phyloP scores from a whole-genome alignment of 2,113 vertebrate species.

The Actenoides lindsayi region DNA sequence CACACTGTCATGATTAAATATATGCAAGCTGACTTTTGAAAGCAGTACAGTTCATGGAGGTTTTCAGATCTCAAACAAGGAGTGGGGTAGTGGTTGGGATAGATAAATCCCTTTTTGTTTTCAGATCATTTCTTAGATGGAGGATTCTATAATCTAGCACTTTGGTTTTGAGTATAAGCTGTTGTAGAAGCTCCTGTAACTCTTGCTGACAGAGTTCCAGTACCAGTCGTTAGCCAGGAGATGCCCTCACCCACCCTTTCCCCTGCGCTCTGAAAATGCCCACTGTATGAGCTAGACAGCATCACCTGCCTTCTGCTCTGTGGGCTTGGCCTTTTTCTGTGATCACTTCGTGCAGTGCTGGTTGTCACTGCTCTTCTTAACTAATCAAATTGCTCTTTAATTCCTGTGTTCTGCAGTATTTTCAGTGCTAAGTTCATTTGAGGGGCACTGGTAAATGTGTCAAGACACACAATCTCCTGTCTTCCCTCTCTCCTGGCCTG shows the following conservation, averaged over 20 bases:
- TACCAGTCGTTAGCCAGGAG: not conserved
- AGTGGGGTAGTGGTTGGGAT: not conserved
- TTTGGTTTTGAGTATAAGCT: not conserved
- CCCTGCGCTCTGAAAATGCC: not conserved
- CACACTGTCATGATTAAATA: not conserved
- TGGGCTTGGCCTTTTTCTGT: not conserved
- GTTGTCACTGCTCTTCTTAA: not conserved
- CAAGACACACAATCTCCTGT: not conserved
- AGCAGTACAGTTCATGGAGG: not conserved
- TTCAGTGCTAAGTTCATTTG: not conserved
- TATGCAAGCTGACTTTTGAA: not conserved
- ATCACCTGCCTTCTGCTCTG: not conserved
- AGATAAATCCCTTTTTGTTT: not conserved
- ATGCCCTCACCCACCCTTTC: not conserved
- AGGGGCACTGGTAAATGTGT: not conserved
- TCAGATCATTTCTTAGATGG: not conserved
- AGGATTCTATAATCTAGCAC: not conserved
- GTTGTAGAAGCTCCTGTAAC: not conserved
- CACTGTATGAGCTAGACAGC: not conserved
- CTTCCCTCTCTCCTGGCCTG: not conserved
- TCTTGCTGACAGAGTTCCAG: not conserved
- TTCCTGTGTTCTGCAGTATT: not conserved
- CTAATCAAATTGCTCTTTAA: not conserved
- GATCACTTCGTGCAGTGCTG: not conserved
- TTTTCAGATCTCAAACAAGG: not conserved